Evolutionary conservation across 2,797 vertebrate genomes (phyloP), one percentile per base, ranked within the genome.

Genomic region (Pipistrellus kuhlii): DNA sequence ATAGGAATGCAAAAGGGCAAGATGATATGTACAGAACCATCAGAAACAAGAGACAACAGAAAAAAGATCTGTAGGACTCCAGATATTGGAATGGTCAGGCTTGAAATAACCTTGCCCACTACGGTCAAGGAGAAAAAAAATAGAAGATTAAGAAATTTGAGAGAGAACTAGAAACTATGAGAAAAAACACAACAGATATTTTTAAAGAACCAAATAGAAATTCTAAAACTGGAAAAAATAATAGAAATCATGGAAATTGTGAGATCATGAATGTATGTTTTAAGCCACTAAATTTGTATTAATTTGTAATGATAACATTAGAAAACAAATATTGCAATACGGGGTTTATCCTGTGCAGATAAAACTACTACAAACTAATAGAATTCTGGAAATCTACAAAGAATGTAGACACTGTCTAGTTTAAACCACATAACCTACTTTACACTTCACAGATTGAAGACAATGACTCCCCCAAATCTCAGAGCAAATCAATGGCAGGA

Each of bases 201-300:
- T 44, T 77, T 23, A 8, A 66, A 94, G 41, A 92, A 57, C 32
- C 27, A 23, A 88, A 80, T 4, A 82, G 30, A 89, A 93, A 93
- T 91, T 84, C 71, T 86, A 69, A 38, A 83, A 83, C 48, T 73
- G 14, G 77, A 91, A 82, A 84, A 94, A 85, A 32, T 78, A 78
- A 73, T 41, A 82, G 69, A 75, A 91, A 85, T 44, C n/a, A 44
- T 11, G n/a, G 25, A 68, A 81, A 66, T 76, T 86, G 17, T 77
- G 35, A 80, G 53, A 53, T 64, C 25, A 30, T 51, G 20, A 59
- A 32, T 59, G 8, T 32, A 32, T 17, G 15, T 69, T 48, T 69
- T 32, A 84, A 93, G 71, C 71, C 80, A 89, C 51, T 27, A 62
- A 35, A 51, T 32, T 6, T 62, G 80, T 77, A 55, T 17, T 68